Evolutionary conservation across 1,140 invertebrate species (phyloP), one percentile per base, ranked within the genome.

Genomic region (Acromyrmex charruanus): DNA sequence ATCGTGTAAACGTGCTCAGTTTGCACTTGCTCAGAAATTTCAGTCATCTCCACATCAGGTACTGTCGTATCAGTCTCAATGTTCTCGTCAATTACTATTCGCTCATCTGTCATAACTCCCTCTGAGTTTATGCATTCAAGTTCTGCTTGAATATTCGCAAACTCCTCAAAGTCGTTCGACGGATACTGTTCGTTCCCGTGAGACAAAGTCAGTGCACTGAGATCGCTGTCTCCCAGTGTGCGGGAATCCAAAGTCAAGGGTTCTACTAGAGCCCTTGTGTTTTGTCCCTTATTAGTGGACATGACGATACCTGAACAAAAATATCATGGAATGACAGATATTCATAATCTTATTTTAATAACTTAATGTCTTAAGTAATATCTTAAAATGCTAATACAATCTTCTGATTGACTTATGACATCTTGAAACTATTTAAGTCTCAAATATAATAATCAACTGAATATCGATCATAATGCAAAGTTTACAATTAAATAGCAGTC

Each of bases 71-170:
- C 94, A 63, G 86, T 75, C 74, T 94, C 93, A 80, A 86, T 66
- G 28, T 86, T 89, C 25, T 72, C 80, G 53, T 89, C 88, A 31
- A 94, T 89, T 16, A 91, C 75, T 53, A 90, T 89, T 35, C 91
- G 89, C 1, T 92, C 94, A 16, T 94, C 94, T 0, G 94, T 92
- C 75, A 95, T 94, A 59, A 95, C 94, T 91, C 95, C 95, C 31
- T 95, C 95, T 16, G 95, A 91, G 80, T 94, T 94, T 91, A 96
- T 95, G 14, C 94, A 94, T 74, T 95, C 95, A 25, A 96, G 89
- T 82, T 95, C 95, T 0, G 94, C 94, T 90, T 95, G 93, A 84
- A 96, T 95, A 75, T 94, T 94, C 10, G 93, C 94, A 59, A 95
- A 90, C 9, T 93, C 92, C 80, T 95, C 95, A 89, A 95, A 95